phyloP scores from a whole-genome alignment of 2,113 vertebrate genomes.

The Amblyornis subalaris region DNA sequence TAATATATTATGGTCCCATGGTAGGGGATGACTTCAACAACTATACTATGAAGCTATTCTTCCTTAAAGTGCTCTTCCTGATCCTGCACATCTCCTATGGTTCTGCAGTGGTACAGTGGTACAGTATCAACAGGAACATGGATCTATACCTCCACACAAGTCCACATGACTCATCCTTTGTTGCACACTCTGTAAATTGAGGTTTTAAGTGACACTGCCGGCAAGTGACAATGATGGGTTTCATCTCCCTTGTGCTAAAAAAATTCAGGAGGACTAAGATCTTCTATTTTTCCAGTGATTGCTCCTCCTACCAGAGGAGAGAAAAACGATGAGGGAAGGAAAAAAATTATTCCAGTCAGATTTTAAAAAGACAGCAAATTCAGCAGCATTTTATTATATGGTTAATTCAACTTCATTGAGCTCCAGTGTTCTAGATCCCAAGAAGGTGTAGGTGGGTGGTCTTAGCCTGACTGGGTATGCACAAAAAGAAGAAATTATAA shows the following conservation, averaged over 20 bases:
- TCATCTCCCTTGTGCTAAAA: not conserved
- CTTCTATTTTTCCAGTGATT: not conserved
- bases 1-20: fast-evolving
- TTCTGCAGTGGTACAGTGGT: not conserved
- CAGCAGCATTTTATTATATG: not conserved
- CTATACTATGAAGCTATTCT: not conserved
- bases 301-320: not conserved
- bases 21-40: not conserved
- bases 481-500: not conserved
- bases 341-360: not conserved
- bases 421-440: not conserved
- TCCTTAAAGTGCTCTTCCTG: not conserved
- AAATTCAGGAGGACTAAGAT: not conserved
- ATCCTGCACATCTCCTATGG: not conserved
- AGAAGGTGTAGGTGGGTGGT: not conserved
- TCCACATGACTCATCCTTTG: not conserved
- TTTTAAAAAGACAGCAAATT: not conserved
- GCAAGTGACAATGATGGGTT: not conserved
- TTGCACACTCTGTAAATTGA: fast-evolving
- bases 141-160: not conserved
- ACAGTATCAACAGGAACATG: not conserved
- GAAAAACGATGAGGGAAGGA: not conserved
- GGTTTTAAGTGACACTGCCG: not conserved
- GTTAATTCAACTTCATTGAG: not conserved
- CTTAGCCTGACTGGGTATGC: not conserved